Percentiles rank a stretch among this genome's conserved stretches.
Conservation (phyloP, 2,888 invertebrate genomes). For the Dorcus parallelipipedus region DNA sequence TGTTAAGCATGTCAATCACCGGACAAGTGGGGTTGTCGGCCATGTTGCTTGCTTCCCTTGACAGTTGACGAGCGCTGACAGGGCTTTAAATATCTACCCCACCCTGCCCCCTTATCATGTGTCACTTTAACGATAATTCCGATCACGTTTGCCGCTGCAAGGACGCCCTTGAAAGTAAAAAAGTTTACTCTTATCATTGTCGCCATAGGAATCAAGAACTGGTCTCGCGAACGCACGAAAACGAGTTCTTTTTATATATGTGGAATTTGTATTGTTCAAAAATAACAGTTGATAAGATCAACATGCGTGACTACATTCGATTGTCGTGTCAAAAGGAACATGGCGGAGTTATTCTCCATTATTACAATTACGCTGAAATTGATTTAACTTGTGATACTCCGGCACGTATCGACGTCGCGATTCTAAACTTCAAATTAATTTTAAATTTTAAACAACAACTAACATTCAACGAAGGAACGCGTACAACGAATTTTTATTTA, state of each 20-base stretch:
- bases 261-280: slow-evolving; percentile 25
- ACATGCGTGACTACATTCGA: slow-evolving; percentile 43
- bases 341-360: slow-evolving; percentile 36
- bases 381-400: slow-evolving; percentile 21
- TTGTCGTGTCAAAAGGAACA: slow-evolving; percentile 45
- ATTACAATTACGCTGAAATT: slow-evolving; percentile 30
- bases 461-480: no score
- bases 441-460: no score
- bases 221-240: slow-evolving; percentile 19
- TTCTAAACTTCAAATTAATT: no score
- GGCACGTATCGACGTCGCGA: no score
- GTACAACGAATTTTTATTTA: no score
- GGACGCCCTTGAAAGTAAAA: slow-evolving; percentile 6
- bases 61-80: slow-evolving; percentile 44
- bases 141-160: slow-evolving; percentile 8
- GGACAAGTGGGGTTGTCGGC: slow-evolving; percentile 42
- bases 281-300: slow-evolving; percentile 38
- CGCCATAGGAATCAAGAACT: neutral
- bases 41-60: slow-evolving; percentile 43
- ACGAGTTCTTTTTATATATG: slow-evolving; percentile 24
- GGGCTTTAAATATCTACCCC: slow-evolving; percentile 26
- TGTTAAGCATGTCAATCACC: slow-evolving; percentile 45
- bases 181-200: neutral
- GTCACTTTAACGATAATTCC: slow-evolving; percentile 12
- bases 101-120: slow-evolving; percentile 34